Conservation (phyloP, 2,888 invertebrate genomes). For the Buathra laborator region DNA sequence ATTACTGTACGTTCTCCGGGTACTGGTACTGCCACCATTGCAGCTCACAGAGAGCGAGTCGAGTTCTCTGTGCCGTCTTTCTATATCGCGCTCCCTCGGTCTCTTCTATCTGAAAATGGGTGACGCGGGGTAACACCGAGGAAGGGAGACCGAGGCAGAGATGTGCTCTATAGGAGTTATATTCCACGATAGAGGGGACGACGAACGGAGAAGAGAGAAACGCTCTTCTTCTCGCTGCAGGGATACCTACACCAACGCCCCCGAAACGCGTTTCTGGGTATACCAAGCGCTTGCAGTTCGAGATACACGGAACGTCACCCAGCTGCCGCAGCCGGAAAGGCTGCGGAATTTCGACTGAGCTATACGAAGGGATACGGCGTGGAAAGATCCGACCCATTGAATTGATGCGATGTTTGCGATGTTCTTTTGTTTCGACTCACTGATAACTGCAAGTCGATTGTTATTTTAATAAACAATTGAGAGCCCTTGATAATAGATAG, state of each 20-base stretch:
- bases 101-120: constrained; percentile 34
- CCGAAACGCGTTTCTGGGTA: constrained; percentile 21
- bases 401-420: not conserved
- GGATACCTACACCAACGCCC: constrained; percentile 19
- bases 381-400: not conserved
- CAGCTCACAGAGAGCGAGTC: constrained; percentile 31
- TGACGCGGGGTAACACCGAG: constrained; percentile 46
- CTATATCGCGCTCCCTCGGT: constrained; percentile 20
- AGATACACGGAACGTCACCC: constrained; percentile 19
- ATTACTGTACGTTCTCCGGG: constrained; percentile 17
- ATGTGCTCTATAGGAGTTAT: not conserved
- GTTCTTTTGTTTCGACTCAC: not conserved
- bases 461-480: too few relatives aligned
- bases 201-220: constrained; percentile 54
- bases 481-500: too few relatives aligned
- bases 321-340: constrained; percentile 29
- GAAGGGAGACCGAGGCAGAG: constrained; percentile 29
- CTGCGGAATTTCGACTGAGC: constrained; percentile 4
- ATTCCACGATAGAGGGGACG: constrained; percentile 25
- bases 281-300: not conserved
- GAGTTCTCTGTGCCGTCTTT: constrained; percentile 54
- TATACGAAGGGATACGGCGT: not conserved
- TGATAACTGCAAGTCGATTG: too few relatives aligned
- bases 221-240: constrained; percentile 23
- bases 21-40: constrained; percentile 39